Evolutionary conservation across 2,113 vertebrate genomes (phyloP).

Genomic region (Phrynocephalus versicolor): DNA sequence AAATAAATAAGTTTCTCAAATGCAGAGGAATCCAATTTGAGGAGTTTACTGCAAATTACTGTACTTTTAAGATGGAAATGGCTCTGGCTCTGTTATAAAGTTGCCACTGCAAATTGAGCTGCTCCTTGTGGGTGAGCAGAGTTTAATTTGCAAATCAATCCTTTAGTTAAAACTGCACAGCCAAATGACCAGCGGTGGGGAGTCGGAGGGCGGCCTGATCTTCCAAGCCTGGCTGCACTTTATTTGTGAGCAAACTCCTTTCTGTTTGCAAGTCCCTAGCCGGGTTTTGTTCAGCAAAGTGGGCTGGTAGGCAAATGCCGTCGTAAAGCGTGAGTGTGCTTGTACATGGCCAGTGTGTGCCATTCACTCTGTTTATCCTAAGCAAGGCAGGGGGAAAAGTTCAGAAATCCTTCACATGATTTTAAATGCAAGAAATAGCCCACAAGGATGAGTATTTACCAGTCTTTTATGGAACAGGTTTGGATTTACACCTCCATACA

Average conservation of each 20-base stretch:
- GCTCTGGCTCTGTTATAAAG: background rate
- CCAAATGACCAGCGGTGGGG: constrained; percentile 23
- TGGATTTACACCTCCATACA: background rate
- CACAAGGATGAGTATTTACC: background rate
- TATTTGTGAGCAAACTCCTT: background rate
- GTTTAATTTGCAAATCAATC: constrained; percentile 41
- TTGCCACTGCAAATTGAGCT: constrained; percentile 24
- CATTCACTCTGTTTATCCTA: background rate
- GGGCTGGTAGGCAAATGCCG: background rate
- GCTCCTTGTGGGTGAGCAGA: constrained; percentile 16
- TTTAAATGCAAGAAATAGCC: background rate
- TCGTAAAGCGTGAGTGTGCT: background rate
- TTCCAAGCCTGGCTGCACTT: constrained; percentile 1
- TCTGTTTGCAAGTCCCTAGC: background rate
- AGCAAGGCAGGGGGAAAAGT: background rate
- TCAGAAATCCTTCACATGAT: background rate
- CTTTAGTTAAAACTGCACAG: constrained; percentile 20
- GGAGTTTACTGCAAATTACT: background rate
- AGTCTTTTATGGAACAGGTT: background rate
- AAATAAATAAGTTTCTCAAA: background rate
- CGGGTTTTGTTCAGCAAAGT: background rate
- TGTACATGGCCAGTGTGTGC: background rate
- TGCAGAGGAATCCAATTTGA: constrained; percentile 1
- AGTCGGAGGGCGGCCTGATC: background rate
- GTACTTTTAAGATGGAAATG: background rate